Evolutionary conservation across 1,140 invertebrate species (phyloP).

Genomic region (Drosophila subobscura): DNA sequence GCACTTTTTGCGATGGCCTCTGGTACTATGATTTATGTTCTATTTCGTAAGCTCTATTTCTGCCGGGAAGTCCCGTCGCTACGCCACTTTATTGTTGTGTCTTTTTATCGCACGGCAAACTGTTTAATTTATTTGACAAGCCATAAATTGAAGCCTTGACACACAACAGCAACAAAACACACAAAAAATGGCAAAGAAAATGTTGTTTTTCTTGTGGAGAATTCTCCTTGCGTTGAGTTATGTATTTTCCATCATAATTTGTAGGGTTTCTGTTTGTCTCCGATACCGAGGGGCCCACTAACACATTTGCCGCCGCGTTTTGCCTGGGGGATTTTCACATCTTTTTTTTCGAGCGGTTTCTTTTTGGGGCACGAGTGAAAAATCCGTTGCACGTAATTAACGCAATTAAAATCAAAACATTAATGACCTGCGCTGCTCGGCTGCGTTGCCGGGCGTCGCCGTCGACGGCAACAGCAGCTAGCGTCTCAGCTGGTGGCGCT

Average conservation of each 20-base stretch:
- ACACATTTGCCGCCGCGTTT: slow-evolving; percentile 10
- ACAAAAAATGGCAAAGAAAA: not conserved
- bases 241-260: slow-evolving; percentile 27
- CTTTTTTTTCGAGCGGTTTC: slow-evolving; percentile 12
- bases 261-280: not conserved
- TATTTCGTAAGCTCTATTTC: slow-evolving; percentile 28
- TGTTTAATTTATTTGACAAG: slow-evolving; percentile 76
- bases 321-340: slow-evolving; percentile 16
- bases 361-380: slow-evolving; percentile 52
- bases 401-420: slow-evolving; percentile 84
- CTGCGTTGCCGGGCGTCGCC: slow-evolving; percentile 27
- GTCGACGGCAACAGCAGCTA: slow-evolving; percentile 26
- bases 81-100: slow-evolving; percentile 42
- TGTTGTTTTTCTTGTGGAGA: slow-evolving; percentile 12
- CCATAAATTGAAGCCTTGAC: slow-evolving; percentile 59
- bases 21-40: slow-evolving; percentile 13
- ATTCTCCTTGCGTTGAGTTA: not conserved
- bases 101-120: slow-evolving; percentile 61
- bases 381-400: slow-evolving; percentile 83
- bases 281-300: too few species aligned
- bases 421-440: slow-evolving; percentile 77
- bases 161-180: slow-evolving; percentile 27
- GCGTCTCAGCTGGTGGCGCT: slow-evolving; percentile 14
- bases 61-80: slow-evolving; percentile 22
- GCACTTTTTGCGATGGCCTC: slow-evolving; percentile 33